These are phyloP conservation scores for Butorides virescens DNA, from an alignment of 2,113 vertebrate species.

Conservation along the genomic window DNA sequence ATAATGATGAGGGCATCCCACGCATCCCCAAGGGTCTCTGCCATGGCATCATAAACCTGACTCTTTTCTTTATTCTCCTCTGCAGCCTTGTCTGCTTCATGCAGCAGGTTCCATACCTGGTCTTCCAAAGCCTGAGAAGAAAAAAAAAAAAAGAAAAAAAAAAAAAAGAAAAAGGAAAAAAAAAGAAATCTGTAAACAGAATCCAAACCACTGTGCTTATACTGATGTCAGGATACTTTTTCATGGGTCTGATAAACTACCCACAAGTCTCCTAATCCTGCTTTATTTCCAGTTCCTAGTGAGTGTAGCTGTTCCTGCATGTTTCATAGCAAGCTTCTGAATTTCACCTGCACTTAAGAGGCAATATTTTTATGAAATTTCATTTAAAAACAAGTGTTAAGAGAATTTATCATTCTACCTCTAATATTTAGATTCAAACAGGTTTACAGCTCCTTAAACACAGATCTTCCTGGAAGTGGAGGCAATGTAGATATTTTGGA, in stretches of 20 bases:
- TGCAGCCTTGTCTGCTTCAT: conserved; percentile 81
- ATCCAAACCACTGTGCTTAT: background rate
- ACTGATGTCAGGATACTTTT: background rate
- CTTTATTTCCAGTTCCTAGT: background rate
- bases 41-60: conserved; percentile 85
- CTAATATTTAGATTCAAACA: background rate
- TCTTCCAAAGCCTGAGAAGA: conserved; percentile 81
- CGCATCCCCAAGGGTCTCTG: conserved; percentile 80
- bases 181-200: background rate
- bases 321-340: background rate
- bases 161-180: too few species aligned
- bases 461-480: background rate
- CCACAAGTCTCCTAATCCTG: background rate
- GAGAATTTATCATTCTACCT: background rate
- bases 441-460: background rate
- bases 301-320: background rate
- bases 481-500: background rate
- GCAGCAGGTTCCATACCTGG: conserved; percentile 78
- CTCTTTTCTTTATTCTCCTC: conserved; percentile 75
- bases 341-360: background rate
- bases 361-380: background rate
- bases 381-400: background rate
- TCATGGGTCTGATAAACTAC: background rate
- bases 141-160: too few species aligned
- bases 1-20: conserved; percentile 83